Conservation (phyloP, 2,888 invertebrate genomes). For the Pasiphila rectangulata region DNA sequence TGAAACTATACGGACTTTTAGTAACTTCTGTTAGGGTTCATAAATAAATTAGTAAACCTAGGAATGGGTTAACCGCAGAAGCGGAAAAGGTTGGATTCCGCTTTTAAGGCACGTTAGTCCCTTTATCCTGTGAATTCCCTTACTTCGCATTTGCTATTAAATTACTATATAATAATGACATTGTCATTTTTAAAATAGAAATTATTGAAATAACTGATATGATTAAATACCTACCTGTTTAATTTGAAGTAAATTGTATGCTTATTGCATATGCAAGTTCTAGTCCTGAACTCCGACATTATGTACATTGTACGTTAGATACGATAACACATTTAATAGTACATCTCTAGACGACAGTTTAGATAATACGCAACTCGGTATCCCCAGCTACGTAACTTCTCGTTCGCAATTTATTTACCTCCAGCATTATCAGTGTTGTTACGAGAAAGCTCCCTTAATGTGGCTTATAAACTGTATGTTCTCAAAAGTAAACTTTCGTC, state of each 20-base stretch:
- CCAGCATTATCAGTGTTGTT: slow-evolving; percentile 42
- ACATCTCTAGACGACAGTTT: slow-evolving; percentile 15
- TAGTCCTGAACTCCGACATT: no score
- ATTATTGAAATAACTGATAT: no score
- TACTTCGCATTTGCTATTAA: slow-evolving; percentile 23
- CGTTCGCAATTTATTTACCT: slow-evolving; percentile 44
- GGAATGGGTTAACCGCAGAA: slow-evolving; percentile 17
- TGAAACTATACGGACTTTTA: not conserved
- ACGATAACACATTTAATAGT: no score
- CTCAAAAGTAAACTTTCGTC: slow-evolving; percentile 35
- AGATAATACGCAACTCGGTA: slow-evolving; percentile 44
- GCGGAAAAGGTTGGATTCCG: slow-evolving; percentile 18
- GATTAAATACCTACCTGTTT: no score
- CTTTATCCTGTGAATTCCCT: slow-evolving; percentile 13
- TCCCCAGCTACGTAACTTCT: slow-evolving; percentile 39
- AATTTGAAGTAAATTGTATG: no score
- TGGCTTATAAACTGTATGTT: slow-evolving; percentile 37
- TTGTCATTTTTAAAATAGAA: no score
- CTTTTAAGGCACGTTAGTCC: slow-evolving; percentile 16
- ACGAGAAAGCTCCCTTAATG: slow-evolving; percentile 37
- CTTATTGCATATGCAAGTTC: no score
- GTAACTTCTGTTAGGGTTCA: not conserved
- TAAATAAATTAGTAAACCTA: slow-evolving; percentile 14
- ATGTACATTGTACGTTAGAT: no score
- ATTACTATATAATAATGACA: no score